Evolutionary conservation across 2,113 vertebrate species (phyloP).

Genomic region (Camelus bactrianus): DNA sequence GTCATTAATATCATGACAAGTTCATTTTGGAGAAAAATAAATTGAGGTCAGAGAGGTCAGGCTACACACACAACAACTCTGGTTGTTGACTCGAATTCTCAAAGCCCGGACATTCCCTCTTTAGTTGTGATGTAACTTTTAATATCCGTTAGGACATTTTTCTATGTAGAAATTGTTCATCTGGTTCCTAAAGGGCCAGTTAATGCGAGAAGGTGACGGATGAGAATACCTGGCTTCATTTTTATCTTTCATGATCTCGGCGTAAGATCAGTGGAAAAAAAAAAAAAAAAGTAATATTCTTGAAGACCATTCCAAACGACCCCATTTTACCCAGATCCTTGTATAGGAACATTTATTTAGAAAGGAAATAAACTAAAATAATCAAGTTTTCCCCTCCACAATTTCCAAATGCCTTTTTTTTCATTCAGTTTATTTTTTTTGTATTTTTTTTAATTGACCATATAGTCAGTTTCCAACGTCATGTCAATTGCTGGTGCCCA

Average conservation of each 20-base stretch:
- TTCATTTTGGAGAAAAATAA: neutral
- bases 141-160: neutral
- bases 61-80: neutral
- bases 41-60: neutral
- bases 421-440: too few species aligned
- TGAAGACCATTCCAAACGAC: neutral
- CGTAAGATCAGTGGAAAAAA: neutral
- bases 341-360: too few species aligned
- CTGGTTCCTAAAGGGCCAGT: neutral
- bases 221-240: neutral
- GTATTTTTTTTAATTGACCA: too few species aligned
- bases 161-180: neutral
- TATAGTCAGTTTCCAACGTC: too few species aligned
- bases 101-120: neutral
- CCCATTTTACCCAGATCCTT: neutral
- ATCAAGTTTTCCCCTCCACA: fast-evolving
- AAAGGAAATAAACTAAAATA: neutral
- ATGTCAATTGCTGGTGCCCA: too few species aligned
- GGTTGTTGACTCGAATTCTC: neutral
- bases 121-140: neutral
- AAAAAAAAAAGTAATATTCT: neutral
- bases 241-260: neutral
- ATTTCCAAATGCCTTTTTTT: neutral
- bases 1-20: neutral
- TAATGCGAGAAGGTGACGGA: neutral